These are phyloP conservation scores for Eugnorisma glareosa DNA, from an alignment of 2,888 invertebrate genomes.

Conservation along the genomic window DNA sequence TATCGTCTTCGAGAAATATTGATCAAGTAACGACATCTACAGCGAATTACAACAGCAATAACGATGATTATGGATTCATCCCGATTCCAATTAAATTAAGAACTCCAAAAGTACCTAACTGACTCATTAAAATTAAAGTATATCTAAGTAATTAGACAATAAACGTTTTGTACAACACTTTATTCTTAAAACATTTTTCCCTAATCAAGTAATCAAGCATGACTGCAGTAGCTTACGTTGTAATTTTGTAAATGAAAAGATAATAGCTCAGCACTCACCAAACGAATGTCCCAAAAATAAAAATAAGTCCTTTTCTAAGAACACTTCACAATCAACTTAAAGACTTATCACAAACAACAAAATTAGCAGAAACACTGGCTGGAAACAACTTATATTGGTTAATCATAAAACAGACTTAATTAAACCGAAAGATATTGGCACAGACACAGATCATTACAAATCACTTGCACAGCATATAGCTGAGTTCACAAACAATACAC, in stretches of 20 bases:
- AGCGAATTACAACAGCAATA: slow-evolving; percentile 55
- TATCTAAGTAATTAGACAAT: slow-evolving; percentile 10
- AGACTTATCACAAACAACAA: slow-evolving; percentile 48
- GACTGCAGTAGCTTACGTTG: neutral
- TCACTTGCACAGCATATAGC: slow-evolving; percentile 66
- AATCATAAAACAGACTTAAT: slow-evolving; percentile 29
- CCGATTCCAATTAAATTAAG: slow-evolving; percentile 78
- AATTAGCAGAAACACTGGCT: slow-evolving; percentile 56
- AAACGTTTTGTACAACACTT: slow-evolving; percentile 40
- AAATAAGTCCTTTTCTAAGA: slow-evolving; percentile 20
- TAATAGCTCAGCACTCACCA: slow-evolving; percentile 51
- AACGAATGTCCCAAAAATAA: slow-evolving; percentile 13
- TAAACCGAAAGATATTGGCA: slow-evolving; percentile 44
- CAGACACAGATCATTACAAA: slow-evolving; percentile 64
- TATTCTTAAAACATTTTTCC: neutral
- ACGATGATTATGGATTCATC: slow-evolving; percentile 74
- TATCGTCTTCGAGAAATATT: slow-evolving; percentile 47
- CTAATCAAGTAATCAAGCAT: slow-evolving; percentile 15
- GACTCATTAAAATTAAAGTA: slow-evolving; percentile 9
- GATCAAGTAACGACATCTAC: slow-evolving; percentile 42
- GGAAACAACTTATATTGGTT: slow-evolving; percentile 46
- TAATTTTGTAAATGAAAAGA: neutral
- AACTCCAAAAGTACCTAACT: slow-evolving; percentile 51
- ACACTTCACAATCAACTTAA: slow-evolving; percentile 46
- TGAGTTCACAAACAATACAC: slow-evolving; percentile 71